Evolutionary conservation across 1,140 invertebrate species (phyloP), one percentile per base, ranked within the genome.

Genomic region (Solenopsis fugax): DNA sequence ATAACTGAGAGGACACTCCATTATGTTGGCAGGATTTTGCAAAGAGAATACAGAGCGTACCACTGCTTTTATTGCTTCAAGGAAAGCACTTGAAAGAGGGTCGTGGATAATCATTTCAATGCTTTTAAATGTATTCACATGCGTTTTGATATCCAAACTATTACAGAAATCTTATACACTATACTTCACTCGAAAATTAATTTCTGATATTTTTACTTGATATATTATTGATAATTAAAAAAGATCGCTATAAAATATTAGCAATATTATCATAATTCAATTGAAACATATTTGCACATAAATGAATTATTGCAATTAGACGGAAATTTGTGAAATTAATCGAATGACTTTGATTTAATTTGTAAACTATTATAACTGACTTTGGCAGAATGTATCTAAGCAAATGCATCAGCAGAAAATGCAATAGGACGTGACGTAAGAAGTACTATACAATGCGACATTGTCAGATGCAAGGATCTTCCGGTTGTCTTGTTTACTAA

Each of bases 1-100:
- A 71, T 82, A 87, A 82, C 77, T 72, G 85, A 52, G 67, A 86
- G 52, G 54, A 82, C 76, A 87, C 77, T 82, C 56, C 78, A 87
- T 87, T 87, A 82, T 73, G 67, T 65, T 73, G 85, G 45, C 45
- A 69, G 62, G 37, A 81, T 80, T 84, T 72, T 50, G 67, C 29
- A 45, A 41, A 73, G 69, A 72, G 60, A 29, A n/a, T 54, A 54
- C 64, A 54, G 67, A 41, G 45, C 56, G 54, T 48, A 81, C 48
- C 24, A 52, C 24, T 45, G 75, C 64, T 87, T 72, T 78, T 85
- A 77, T 65, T 78, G 82, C 82, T 76, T 54, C 73, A 78, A 85
- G 50, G 24, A 67, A 76, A 65, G 48, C 50, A 65, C 82, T 85
- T 85, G 62, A 77, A 85, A 77, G 58, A n/a, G 60, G 58, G 34